Percentiles rank a stretch among this genome's conserved stretches.
These are phyloP conservation scores for silkworm (Bombyx mori) DNA, from an alignment of 1,140 invertebrate genomes.

Conservation along the genomic window ASM3026992v2 NC_085115.1:12294501-12295000, in stretches of 20 bases:
- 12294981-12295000: too few species aligned
- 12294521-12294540: conserved; percentile 39
- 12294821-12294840: too few species aligned
- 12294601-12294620: conserved; percentile 6
- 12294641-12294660: neutral
- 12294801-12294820: too few species aligned
- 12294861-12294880: too few species aligned
- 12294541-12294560: conserved; percentile 56
- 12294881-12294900: too few species aligned
- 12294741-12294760: neutral
- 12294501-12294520: conserved; percentile 31
- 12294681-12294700: neutral
- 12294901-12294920: too few species aligned
- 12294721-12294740: neutral
- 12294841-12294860: too few species aligned
- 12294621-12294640: neutral
- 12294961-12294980: too few species aligned
- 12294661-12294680: neutral
- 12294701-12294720: neutral
- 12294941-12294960: too few species aligned
- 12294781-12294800: too few species aligned
- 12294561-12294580: conserved; percentile 28
- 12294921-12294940: too few species aligned
- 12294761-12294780: neutral
- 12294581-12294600: conserved; percentile 21